These are phyloP conservation scores for Lasioglossum oenotherae DNA, from an alignment of 2,888 invertebrate species.

Conservation along the genomic window DNA sequence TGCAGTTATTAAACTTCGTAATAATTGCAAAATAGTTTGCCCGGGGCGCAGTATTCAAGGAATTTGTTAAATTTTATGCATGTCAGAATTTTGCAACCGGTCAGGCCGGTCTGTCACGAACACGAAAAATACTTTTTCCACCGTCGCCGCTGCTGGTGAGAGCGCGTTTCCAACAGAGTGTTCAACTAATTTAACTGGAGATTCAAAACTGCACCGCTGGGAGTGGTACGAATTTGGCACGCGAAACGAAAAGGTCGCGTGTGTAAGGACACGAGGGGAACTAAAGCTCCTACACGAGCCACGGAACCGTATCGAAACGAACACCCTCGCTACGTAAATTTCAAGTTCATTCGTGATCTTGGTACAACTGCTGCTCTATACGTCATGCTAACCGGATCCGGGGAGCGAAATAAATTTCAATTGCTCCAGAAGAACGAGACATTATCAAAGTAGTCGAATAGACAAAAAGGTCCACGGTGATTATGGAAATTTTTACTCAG, in stretches of 20 bases:
- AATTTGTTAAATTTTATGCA: constrained; percentile 10
- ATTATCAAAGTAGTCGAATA: background rate
- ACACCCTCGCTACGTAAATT: background rate
- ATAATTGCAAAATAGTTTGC: background rate
- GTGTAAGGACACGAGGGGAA: constrained; percentile 1
- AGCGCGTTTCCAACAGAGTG: constrained; percentile 22
- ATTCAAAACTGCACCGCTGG: constrained; percentile 11
- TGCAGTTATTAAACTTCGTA: background rate
- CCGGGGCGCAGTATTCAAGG: background rate
- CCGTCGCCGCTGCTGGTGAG: background rate
- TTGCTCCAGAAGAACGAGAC: background rate
- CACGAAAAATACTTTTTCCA: constrained; percentile 15
- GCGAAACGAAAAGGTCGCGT: constrained; percentile 22
- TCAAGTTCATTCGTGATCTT: constrained; percentile 9
- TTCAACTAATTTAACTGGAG: constrained; percentile 27
- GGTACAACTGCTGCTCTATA: background rate
- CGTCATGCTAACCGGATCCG: background rate
- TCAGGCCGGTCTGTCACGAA: background rate
- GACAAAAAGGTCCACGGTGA: background rate
- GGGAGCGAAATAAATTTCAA: background rate
- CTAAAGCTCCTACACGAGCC: background rate
- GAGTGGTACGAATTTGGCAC: constrained; percentile 24
- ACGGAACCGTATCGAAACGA: constrained; percentile 3
- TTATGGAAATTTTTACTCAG: background rate
- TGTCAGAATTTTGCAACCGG: background rate